Evolutionary conservation across 2,113 vertebrate genomes (phyloP).

Genomic region (Galeopterus variegatus): DNA sequence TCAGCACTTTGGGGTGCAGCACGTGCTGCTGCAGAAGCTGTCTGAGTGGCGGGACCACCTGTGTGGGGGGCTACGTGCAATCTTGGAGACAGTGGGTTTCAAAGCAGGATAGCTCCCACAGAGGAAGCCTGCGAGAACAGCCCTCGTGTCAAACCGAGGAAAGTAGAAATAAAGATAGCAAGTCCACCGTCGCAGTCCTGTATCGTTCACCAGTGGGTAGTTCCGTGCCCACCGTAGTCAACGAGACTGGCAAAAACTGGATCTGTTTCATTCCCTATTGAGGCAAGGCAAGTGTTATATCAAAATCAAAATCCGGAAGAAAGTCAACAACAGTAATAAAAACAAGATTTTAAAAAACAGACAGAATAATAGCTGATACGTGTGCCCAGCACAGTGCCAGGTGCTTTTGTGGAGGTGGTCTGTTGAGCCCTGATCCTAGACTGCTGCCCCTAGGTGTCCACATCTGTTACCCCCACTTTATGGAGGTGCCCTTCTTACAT

Average conservation of each 20-base stretch:
- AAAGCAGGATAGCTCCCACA: neutral
- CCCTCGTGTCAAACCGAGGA: neutral
- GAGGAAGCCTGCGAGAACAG: neutral
- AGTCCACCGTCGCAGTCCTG: neutral
- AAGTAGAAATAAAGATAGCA: neutral
- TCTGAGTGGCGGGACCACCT: too few relatives aligned
- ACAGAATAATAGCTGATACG: accelerated
- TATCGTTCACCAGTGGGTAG: neutral
- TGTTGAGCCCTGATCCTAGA: neutral
- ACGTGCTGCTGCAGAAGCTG: too few relatives aligned
- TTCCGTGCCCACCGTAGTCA: accelerated
- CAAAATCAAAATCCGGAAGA: neutral
- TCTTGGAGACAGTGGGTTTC: neutral
- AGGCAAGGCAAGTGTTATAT: neutral
- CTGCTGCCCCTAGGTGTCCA: neutral
- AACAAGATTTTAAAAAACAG: neutral
- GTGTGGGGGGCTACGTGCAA: neutral
- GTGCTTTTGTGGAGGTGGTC: too few relatives aligned
- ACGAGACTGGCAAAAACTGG: neutral
- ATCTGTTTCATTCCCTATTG: neutral
- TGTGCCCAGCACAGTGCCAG: accelerated
- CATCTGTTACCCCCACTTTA: neutral
- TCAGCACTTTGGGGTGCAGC: neutral
- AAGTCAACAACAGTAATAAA: neutral
- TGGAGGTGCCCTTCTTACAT: neutral